phyloP scores from a whole-genome alignment of 2,113 vertebrate genomes.

The Apodemus sylvaticus region DNA sequence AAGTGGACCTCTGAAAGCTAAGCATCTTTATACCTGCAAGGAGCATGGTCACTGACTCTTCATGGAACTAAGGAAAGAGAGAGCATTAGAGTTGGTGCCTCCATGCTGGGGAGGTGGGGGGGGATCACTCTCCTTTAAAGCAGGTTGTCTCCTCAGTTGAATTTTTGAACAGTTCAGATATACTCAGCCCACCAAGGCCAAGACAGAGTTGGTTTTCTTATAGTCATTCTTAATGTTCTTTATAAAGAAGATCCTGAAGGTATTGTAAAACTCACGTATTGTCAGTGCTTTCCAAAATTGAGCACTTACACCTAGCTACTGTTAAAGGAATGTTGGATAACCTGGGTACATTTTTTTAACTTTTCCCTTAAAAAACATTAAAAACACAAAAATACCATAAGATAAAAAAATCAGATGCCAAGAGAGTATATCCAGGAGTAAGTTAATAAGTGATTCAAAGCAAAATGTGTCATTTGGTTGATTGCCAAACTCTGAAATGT shows the following conservation, averaged over 20 bases:
- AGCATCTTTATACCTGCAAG: neutral
- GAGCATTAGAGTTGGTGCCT: neutral
- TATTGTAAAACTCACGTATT: neutral
- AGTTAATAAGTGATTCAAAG: constrained; percentile 33
- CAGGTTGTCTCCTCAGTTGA: neutral
- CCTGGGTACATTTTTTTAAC: neutral
- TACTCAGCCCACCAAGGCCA: neutral
- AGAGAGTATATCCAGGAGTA: constrained; percentile 28
- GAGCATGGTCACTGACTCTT: neutral
- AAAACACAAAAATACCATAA: constrained; percentile 53
- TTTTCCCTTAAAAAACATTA: constrained; percentile 53
- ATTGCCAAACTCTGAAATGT: constrained; percentile 49
- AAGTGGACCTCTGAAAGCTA: constrained; percentile 33
- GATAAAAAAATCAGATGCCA: constrained; percentile 9
- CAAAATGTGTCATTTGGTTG: constrained; percentile 48
- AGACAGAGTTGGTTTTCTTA: constrained; percentile 2
- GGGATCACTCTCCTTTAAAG: neutral
- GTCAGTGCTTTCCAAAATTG: constrained; percentile 46
- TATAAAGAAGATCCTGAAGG: neutral
- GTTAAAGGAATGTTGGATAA: constrained; percentile 6
- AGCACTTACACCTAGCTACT: constrained; percentile 27
- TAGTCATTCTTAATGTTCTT: neutral
- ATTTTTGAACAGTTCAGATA: neutral
- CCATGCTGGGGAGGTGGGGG: neutral
- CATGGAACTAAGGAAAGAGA: neutral